Base-by-base conservation (phyloP, 2,113 vertebrate genomes). In the Engystomops pustulosus region DNA sequence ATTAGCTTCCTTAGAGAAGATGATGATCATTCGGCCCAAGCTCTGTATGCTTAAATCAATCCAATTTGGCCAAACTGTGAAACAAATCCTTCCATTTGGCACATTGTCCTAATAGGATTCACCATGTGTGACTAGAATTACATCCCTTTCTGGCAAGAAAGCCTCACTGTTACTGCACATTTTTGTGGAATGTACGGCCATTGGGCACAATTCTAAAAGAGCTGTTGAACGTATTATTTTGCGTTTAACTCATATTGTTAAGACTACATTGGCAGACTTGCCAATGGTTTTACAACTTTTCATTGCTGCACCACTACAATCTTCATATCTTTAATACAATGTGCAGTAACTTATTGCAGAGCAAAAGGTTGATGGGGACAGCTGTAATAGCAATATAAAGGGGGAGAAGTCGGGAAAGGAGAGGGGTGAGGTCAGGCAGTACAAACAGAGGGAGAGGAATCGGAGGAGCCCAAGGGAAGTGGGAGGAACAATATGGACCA, bases 1-100 rank as follows among this genome's bases (percentile, higher is more conserved):
- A 67, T 30, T 34, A 67, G 62, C 62, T 20, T 6, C 27, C 15
- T 18, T 34, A 20, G 14, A 36, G 62, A 15, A 36, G 32, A 67
- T 36, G 32, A 67, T 36, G 32, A 32, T 36, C 62, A 67, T 36
- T 67, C 17, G 9, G 30, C 15, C 8, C 20, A 17, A 17, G 62
- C 17, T 34, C 62, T 67, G 62, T 67, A 20, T 67, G 32, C 30
- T 67, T 7, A 36, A 17, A 67, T 67, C 15, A 67, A 67, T 67
- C 62, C 62, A 34, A 36, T 67, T 67, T 67, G 62, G 62, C 15
- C 15, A 67, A 36, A 36, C 62, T 20, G 62, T 4, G 6, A 67
- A 67, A 67, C 62, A 36, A 67, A 67, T 67, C 62, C 62, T 36
- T 30, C 62, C 62, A 67, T 67, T 67, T 67, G 62, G 62, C 62